phyloP scores from a whole-genome alignment of 2,888 invertebrate genomes.

The Lasioglossum vierecki region DNA sequence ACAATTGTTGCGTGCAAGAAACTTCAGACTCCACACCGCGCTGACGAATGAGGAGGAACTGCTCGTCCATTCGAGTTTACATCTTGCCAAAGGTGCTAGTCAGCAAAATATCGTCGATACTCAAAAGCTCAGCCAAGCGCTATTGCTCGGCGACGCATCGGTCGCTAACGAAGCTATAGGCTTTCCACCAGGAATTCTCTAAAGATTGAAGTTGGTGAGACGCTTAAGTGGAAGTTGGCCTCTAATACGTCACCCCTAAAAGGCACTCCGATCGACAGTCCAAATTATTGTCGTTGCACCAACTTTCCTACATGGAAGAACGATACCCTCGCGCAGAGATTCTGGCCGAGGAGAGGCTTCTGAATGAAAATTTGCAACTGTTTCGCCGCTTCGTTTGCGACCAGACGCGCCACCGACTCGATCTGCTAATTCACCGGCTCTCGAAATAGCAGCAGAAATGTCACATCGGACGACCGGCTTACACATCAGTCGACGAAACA shows the following conservation, averaged over 20 bases:
- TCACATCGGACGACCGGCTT: not conserved
- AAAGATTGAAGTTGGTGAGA: conserved; percentile 57
- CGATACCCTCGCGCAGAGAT: conserved; percentile 40
- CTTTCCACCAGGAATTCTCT: not conserved
- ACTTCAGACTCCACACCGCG: conserved; percentile 5
- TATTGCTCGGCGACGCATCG: conserved; percentile 16
- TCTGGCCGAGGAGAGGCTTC: not conserved
- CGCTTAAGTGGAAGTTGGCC: conserved; percentile 40
- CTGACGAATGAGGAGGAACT: not conserved
- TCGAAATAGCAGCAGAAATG: conserved; percentile 15
- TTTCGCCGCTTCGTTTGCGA: conserved; percentile 8
- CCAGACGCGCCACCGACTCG: not conserved
- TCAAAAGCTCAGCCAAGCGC: conserved; percentile 33
- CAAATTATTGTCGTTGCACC: conserved; percentile 71
- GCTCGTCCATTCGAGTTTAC: not conserved
- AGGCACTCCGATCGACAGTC: conserved; percentile 63
- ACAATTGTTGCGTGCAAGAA: not conserved
- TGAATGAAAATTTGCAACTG: conserved; percentile 7
- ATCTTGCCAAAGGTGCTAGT: not conserved
- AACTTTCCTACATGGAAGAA: conserved; percentile 64
- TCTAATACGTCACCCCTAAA: conserved; percentile 51
- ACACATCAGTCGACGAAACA: conserved; percentile 3
- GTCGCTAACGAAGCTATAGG: conserved; percentile 18
- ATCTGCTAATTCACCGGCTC: not conserved
- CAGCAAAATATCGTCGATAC: conserved; percentile 12